phyloP scores from a whole-genome alignment of 2,797 vertebrate species.

The Clarias fuscus region DNA sequence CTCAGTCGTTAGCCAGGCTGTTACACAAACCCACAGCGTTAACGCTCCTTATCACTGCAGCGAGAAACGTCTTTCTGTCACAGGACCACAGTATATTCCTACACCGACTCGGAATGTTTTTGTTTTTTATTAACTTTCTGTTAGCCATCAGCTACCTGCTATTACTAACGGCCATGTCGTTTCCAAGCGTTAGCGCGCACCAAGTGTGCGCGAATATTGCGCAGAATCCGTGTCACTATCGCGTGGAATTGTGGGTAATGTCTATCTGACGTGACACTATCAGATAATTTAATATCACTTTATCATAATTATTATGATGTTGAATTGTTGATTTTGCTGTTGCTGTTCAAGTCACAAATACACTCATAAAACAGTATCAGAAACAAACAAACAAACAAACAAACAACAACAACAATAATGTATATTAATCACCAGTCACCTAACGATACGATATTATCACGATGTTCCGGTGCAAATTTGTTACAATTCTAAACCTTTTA shows the following conservation, averaged over 20 bases:
- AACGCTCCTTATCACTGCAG: neutral
- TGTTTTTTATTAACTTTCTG: neutral
- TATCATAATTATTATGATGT: neutral
- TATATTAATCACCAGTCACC: neutral
- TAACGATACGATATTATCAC: too few relatives aligned
- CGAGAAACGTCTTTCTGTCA: neutral
- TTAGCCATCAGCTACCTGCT: too few relatives aligned
- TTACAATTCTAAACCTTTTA: too few relatives aligned
- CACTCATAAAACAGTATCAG: neutral
- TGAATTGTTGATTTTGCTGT: neutral
- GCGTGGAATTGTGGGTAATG: conserved; percentile 25
- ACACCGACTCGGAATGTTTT: neutral
- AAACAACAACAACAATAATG: too few relatives aligned
- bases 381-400: neutral
- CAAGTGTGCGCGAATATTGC: conserved; percentile 27
- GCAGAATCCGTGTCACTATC: conserved; percentile 2
- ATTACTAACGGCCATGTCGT: neutral
- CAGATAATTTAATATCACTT: neutral
- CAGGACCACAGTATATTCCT: neutral
- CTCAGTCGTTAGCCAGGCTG: conserved; percentile 13
- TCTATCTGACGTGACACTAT: neutral
- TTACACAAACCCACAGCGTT: neutral
- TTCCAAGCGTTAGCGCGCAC: neutral
- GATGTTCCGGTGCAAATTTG: too few relatives aligned
- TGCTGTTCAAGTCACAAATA: neutral